Evolutionary conservation across 2,888 invertebrate species (phyloP).

Genomic region (Heteromyza rotundicornis): DNA sequence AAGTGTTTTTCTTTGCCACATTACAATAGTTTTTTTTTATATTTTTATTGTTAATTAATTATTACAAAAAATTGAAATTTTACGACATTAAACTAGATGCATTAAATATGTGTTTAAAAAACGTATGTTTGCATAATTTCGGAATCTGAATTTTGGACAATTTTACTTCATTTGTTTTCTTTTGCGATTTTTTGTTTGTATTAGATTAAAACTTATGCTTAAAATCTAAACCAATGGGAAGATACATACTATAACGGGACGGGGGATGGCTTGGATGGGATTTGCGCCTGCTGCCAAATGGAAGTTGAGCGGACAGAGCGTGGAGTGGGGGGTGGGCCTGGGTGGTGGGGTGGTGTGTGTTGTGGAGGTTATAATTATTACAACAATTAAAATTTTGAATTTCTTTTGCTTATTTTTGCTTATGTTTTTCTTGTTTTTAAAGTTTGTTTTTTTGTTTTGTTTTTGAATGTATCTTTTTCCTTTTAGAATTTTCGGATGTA

Average conservation of each 20-base stretch:
- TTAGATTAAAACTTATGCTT: slow-evolving; percentile 54
- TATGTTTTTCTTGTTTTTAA: slow-evolving; percentile 24
- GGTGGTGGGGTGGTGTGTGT: slow-evolving; percentile 15
- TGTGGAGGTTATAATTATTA: slow-evolving; percentile 42
- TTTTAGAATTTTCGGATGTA: slow-evolving; percentile 24
- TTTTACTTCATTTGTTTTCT: slow-evolving; percentile 29
- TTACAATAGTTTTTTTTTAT: slow-evolving; percentile 37
- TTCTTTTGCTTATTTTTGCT: slow-evolving; percentile 29
- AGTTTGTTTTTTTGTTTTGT: slow-evolving; percentile 27
- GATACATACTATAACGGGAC: slow-evolving; percentile 6
- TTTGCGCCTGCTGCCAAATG: too few relatives aligned
- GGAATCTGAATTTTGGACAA: slow-evolving; percentile 43
- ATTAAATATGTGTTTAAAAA: slow-evolving; percentile 49
- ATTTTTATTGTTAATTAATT: slow-evolving; percentile 54
- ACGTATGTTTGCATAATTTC: slow-evolving; percentile 23
- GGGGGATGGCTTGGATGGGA: not conserved
- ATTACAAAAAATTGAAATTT: slow-evolving; percentile 57
- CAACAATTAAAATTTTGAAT: slow-evolving; percentile 57
- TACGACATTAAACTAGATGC: slow-evolving; percentile 60
- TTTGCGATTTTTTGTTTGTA: slow-evolving; percentile 25
- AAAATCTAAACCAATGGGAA: slow-evolving; percentile 58
- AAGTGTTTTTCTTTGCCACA: slow-evolving; percentile 34
- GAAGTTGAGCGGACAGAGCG: slow-evolving; percentile 14
- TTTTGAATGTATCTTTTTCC: slow-evolving; percentile 28
- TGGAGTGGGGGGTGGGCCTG: slow-evolving; percentile 10